A percentile compares a stretch with the other conserved stretches of the same genome.
Evolutionary conservation across 2,113 vertebrate genomes (phyloP).

Genomic region (Gadus chalcogrammus): DNA sequence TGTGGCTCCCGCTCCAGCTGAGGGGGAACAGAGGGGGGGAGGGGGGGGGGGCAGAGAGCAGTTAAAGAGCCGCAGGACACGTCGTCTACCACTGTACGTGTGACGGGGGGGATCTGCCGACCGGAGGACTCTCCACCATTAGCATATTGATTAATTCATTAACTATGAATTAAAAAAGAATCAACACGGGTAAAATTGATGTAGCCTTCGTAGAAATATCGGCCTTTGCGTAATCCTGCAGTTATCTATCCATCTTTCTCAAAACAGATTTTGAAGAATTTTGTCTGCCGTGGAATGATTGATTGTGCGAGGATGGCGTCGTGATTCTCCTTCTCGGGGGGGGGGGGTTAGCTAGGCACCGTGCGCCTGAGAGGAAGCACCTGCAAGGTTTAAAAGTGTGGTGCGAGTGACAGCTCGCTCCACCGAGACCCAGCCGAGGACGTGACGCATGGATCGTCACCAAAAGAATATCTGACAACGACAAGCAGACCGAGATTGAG

Average conservation of each 20-base stretch:
- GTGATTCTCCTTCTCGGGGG: background rate
- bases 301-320: background rate
- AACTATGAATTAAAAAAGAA: no score
- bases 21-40: background rate
- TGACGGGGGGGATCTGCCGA: no score
- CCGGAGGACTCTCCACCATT: no score
- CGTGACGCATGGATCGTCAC: background rate
- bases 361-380: constrained; percentile 28
- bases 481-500: background rate
- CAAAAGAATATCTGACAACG: constrained; percentile 4
- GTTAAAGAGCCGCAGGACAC: no score
- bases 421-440: constrained; percentile 17
- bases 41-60: no score
- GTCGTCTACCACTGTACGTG: no score
- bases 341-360: background rate
- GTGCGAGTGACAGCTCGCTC: constrained; percentile 30
- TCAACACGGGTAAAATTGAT: no score
- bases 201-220: no score
- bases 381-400: constrained; percentile 30
- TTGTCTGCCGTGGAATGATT: background rate
- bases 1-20: constrained; percentile 94
- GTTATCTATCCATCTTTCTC: no score
- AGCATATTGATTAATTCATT: no score
- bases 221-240: no score
- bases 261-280: no score